phyloP scores from a whole-genome alignment of 2,797 vertebrate genomes.

The Bufotes viridis region DNA sequence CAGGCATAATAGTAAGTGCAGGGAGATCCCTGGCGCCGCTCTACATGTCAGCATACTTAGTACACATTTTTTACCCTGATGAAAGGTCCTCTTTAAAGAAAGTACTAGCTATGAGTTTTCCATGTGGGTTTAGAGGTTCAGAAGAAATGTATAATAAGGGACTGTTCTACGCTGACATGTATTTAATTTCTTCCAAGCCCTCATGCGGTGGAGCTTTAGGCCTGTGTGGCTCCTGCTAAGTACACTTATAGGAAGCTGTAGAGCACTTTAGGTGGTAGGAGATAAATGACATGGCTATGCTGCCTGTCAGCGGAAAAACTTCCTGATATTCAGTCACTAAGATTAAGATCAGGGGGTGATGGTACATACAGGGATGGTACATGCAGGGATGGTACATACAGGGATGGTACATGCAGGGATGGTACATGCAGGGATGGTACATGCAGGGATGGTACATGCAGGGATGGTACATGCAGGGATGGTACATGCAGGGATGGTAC shows the following conservation, averaged over 20 bases:
- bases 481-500: too few relatives aligned
- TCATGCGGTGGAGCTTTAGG: constrained; percentile 14
- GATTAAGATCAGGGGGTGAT: neutral
- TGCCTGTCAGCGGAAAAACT: constrained; percentile 9
- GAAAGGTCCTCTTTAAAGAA: too few relatives aligned
- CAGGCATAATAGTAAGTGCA: too few relatives aligned
- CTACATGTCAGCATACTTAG: too few relatives aligned
- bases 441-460: too few relatives aligned
- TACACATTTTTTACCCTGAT: too few relatives aligned
- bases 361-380: neutral
- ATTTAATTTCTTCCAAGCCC: constrained; percentile 11
- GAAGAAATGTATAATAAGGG: neutral
- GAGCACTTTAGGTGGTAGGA: constrained; percentile 13
- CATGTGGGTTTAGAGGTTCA: neutral
- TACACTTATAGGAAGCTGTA: constrained; percentile 41
- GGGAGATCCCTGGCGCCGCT: too few relatives aligned
- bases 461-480: too few relatives aligned
- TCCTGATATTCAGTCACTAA: neutral
- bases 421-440: too few relatives aligned
- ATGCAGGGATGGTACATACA: too few relatives aligned
- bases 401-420: too few relatives aligned
- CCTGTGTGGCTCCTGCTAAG: constrained; percentile 27
- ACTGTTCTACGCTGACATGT: neutral
- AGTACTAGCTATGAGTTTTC: neutral
- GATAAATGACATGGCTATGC: constrained; percentile 35